Base-by-base conservation (phyloP, 2,888 invertebrate species). In the Lepidocyrtoides sp. region DNA sequence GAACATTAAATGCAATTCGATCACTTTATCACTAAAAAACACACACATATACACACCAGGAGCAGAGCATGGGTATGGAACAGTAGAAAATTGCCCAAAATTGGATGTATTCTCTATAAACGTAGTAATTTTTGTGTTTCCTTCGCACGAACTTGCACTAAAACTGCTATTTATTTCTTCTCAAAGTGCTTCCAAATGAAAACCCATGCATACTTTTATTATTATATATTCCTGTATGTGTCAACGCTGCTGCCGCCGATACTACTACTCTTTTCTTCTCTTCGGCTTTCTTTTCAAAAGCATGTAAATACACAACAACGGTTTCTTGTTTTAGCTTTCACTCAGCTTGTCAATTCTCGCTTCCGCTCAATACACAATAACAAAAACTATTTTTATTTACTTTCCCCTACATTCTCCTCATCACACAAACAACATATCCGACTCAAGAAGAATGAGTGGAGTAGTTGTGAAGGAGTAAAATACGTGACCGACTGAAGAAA, bases 401-500 rank as follows among this genome's bases (percentile, higher is more conserved):
- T 54, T 79, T 79, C 36, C 54, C 14, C n/a, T n/a, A n/a, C n/a
- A 44, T 7, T 75, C 23, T 44, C 5, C 48, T 17, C 48, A 12
- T 12, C 66, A n/a, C 10, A 12, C 66, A 48, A 48, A 14, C 75
- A 23, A 12, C 44, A 36, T 69, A n/a, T 32, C 36, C 1, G 32
- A 63, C 23, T 63, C 8, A 20, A 1, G 0, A 60, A 57, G 17
- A 69, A n/a, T 14, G 75, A 54, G 57, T 20, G 3, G 17, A 48
- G 44, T 14, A 14, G n/a, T 79, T 77, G 20, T 29, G 3, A 29
- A 54, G 17, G 23, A 51, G 57, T 79, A 54, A 29, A 54, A 20
- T 32, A 79, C 26, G 75, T 75, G 79, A 79, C 79, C 41, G 57
- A 79, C 54, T 10, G 54, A 8, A 54, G 20, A 79, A 77, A 77